phyloP scores from a whole-genome alignment of 2,113 vertebrate species.

The Tyrannus savana region DNA sequence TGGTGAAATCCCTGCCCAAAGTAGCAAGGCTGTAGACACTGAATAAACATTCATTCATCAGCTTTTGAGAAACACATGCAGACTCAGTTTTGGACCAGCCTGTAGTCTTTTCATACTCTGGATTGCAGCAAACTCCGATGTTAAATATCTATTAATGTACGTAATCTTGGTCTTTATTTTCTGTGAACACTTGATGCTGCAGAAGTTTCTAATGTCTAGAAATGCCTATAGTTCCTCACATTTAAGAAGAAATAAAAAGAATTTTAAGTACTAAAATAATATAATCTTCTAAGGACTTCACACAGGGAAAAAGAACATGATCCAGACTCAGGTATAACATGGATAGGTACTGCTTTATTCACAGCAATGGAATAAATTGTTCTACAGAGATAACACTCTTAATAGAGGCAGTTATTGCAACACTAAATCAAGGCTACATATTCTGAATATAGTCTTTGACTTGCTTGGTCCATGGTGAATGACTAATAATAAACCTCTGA shows the following conservation, averaged over 20 bases:
- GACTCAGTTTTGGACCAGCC: not conserved
- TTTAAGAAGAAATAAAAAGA: not conserved
- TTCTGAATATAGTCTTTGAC: not conserved
- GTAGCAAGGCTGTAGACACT: not conserved
- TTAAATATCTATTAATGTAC: not conserved
- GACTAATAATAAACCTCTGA: not conserved
- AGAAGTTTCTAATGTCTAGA: not conserved
- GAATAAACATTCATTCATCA: not conserved
- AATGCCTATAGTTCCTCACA: not conserved
- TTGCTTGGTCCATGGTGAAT: not conserved
- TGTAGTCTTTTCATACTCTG: not conserved
- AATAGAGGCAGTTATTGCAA: not conserved
- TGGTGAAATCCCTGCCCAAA: not conserved
- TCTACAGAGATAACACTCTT: not conserved
- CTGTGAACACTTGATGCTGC: not conserved
- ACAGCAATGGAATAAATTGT: not conserved
- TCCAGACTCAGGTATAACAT: not conserved
- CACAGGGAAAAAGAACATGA: not conserved
- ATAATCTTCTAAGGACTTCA: not conserved
- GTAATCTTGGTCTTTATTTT: not conserved
- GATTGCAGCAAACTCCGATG: not conserved
- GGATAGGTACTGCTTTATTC: not conserved
- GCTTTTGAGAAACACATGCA: not conserved
- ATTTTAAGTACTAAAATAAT: not conserved
- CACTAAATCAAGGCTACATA: not conserved